Conservation (phyloP, 2,113 vertebrate genomes). For the Xenopus borealis region DNA sequence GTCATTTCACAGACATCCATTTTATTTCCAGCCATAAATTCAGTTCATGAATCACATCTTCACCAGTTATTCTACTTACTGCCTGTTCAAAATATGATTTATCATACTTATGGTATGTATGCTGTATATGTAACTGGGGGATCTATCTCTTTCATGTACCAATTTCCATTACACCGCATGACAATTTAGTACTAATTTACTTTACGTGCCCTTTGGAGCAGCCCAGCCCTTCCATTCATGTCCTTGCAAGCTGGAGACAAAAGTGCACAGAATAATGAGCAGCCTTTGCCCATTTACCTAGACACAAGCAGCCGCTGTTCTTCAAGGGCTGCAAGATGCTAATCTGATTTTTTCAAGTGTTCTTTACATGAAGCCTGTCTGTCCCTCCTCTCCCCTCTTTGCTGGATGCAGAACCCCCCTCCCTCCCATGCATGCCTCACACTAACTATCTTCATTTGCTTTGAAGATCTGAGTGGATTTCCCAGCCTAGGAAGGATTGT, state of each 20-base stretch:
- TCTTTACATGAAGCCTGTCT: conserved; percentile 33
- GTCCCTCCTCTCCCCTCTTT: conserved; percentile 40
- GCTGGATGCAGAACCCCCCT: conserved; percentile 17
- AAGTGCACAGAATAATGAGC: conserved; percentile 35
- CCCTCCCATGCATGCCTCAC: conserved; percentile 29
- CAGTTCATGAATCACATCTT: too few relatives aligned
- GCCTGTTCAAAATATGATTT: too few relatives aligned
- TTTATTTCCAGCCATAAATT: too few relatives aligned
- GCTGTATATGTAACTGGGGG: too few relatives aligned
- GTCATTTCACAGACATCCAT: too few relatives aligned
- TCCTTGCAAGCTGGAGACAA: conserved; percentile 39
- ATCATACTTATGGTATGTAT: too few relatives aligned
- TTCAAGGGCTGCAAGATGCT: conserved; percentile 33
- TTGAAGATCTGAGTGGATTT: conserved; percentile 46
- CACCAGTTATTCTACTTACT: too few relatives aligned
- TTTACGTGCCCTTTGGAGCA: too few relatives aligned
- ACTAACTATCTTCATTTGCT: conserved; percentile 42
- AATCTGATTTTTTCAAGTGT: conserved; percentile 48
- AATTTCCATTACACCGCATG: too few relatives aligned
- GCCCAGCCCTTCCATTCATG: conserved; percentile 36
- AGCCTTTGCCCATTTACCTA: background rate
- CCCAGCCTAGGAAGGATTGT: conserved; percentile 32
- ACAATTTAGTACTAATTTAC: too few relatives aligned
- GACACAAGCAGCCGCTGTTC: conserved; percentile 10
- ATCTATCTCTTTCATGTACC: too few relatives aligned